A percentile compares a stretch with the other conserved stretches of the same genome.
Evolutionary conservation across 2,888 invertebrate genomes (phyloP).

Genomic region (Geotrupes spiniger): DNA sequence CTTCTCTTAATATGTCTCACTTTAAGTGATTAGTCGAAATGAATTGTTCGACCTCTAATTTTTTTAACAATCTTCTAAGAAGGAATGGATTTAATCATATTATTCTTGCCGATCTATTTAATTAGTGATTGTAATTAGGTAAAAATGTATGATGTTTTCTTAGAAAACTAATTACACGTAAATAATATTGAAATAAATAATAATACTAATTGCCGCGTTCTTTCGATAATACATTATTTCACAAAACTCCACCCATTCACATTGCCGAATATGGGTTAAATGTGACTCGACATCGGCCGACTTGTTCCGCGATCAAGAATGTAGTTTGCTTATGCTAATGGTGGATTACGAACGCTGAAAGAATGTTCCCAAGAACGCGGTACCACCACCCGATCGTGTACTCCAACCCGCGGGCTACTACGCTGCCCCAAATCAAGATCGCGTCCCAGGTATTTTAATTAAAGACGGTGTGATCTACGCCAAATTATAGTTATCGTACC

Average conservation of each 20-base stretch:
- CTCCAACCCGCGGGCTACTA: slow-evolving; percentile 10
- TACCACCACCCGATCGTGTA: slow-evolving; percentile 1
- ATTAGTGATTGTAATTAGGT: no score
- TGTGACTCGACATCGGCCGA: slow-evolving; percentile 8
- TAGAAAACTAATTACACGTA: no score
- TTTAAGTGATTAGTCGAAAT: no score
- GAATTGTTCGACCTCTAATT: no score
- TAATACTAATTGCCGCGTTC: no score
- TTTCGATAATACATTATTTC: no score
- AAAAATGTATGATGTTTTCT: no score
- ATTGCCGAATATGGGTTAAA: slow-evolving; percentile 12
- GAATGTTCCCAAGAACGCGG: slow-evolving; percentile 16
- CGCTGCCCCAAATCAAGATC: slow-evolving; percentile 11
- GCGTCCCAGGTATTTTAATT: slow-evolving; percentile 16
- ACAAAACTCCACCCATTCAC: slow-evolving; percentile 1
- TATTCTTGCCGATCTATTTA: no score
- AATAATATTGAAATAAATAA: no score
- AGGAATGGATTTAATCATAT: no score
- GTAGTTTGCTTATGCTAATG: slow-evolving; percentile 29
- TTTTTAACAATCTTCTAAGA: no score
- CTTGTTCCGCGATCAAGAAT: slow-evolving; percentile 28
- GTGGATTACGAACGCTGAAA: slow-evolving; percentile 14
- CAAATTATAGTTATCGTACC: slow-evolving; percentile 8
- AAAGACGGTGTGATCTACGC: slow-evolving; percentile 13
- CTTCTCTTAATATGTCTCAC: no score